A percentile compares a stretch with the other conserved stretches of the same genome.
Conservation (phyloP, 2,888 invertebrate genomes). For the Polyommatus iphigenia region DNA sequence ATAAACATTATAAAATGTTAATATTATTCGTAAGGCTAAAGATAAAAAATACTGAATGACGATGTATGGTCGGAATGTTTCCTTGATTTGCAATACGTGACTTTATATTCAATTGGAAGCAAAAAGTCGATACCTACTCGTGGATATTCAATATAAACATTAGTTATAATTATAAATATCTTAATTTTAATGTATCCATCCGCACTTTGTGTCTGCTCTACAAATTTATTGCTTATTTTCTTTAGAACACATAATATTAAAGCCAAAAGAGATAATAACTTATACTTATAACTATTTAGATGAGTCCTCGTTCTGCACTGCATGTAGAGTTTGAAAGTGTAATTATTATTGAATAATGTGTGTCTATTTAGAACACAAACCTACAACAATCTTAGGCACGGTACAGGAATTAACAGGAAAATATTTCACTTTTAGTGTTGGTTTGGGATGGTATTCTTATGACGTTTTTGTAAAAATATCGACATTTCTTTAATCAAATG, state of each 20-base stretch:
- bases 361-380: not conserved
- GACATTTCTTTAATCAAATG: not conserved
- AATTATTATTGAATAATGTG: no score
- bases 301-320: no score
- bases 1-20: not conserved
- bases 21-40: slow-evolving; percentile 12
- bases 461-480: not conserved
- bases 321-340: no score
- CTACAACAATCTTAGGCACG: not conserved
- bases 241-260: no score
- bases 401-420: not conserved
- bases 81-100: slow-evolving; percentile 14
- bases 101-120: slow-evolving; percentile 18
- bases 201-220: not conserved
- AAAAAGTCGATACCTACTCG: slow-evolving; percentile 5
- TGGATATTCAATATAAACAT: not conserved
- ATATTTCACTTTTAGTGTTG: not conserved
- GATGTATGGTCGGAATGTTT: not conserved
- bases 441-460: not conserved
- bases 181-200: not conserved
- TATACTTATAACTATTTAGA: no score
- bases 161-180: not conserved
- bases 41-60: not conserved
- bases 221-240: not conserved
- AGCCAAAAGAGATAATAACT: no score